Evolutionary conservation across 1,140 invertebrate species (phyloP).

Genomic region (Pseudomyrmex flavicornis): DNA sequence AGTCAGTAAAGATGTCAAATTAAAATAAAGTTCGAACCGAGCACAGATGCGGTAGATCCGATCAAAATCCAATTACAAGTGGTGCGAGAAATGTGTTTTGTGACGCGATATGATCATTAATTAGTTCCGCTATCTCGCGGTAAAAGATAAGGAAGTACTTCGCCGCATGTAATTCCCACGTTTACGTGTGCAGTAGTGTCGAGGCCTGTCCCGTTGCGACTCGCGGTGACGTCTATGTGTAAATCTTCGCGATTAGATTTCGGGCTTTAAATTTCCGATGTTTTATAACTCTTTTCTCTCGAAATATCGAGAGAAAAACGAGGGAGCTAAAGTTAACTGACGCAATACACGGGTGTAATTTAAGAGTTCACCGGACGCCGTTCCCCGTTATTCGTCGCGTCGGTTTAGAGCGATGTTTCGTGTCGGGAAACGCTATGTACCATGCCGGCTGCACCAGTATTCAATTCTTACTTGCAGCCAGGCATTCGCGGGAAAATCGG

Average conservation of each 20-base stretch:
- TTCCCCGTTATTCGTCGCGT: slow-evolving; percentile 34
- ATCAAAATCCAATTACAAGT: neutral
- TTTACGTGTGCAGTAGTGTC: slow-evolving; percentile 2
- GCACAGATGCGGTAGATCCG: neutral
- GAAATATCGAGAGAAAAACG: neutral
- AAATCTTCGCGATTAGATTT: slow-evolving; percentile 15
- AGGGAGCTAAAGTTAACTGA: neutral
- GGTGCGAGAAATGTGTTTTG: neutral
- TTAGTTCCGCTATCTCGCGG: slow-evolving; percentile 14
- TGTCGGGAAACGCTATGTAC: slow-evolving; percentile 8
- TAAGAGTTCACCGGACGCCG: slow-evolving; percentile 11
- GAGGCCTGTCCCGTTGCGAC: slow-evolving; percentile 7
- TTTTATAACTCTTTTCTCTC: neutral
- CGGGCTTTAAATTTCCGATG: slow-evolving; percentile 2
- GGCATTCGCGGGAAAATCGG: slow-evolving; percentile 69
- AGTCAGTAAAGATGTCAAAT: neutral
- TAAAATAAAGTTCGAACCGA: neutral
- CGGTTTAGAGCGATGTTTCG: slow-evolving; percentile 35
- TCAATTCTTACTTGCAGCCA: slow-evolving; percentile 57
- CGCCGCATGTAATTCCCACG: slow-evolving; percentile 33
- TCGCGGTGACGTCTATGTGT: neutral
- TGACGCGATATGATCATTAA: neutral
- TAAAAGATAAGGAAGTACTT: slow-evolving; percentile 7
- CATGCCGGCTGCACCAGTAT: slow-evolving; percentile 56
- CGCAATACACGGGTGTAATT: slow-evolving; percentile 5